phyloP scores from a whole-genome alignment of 2,113 vertebrate species.

The Cyphomyrus discorhynchus region DNA sequence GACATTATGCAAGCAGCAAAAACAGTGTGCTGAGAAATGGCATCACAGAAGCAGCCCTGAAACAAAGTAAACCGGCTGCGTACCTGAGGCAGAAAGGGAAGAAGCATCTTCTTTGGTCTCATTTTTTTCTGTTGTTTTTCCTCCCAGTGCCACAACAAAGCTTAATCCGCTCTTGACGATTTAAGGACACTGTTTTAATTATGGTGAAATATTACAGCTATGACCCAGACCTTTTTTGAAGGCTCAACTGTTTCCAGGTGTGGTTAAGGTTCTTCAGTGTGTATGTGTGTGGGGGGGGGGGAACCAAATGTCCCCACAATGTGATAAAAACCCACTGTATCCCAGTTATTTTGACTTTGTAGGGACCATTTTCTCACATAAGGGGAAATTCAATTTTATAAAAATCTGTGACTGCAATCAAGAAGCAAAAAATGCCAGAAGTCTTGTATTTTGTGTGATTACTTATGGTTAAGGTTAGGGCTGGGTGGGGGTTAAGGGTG shows the following conservation, averaged over 20 bases:
- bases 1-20: neutral
- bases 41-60: neutral
- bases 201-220: neutral
- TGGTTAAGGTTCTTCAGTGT: neutral
- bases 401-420: neutral
- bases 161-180: neutral
- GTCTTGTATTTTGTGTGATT: neutral
- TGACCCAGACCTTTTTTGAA: neutral
- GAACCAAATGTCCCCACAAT: neutral
- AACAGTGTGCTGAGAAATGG: neutral
- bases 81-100: neutral
- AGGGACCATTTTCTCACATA: too few relatives aligned
- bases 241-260: neutral
- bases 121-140: neutral
- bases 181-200: neutral
- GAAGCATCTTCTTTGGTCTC: neutral
- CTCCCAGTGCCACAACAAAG: conserved; percentile 3
- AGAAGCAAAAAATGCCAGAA: neutral
- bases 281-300: neutral
- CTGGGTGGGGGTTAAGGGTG: neutral
- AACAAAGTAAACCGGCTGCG: neutral
- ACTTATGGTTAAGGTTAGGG: neutral
- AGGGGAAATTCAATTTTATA: neutral
- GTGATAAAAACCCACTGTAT: neutral
- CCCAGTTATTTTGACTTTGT: neutral